Evolutionary conservation across 2,888 invertebrate species (phyloP), one percentile per base, ranked within the genome.

Genomic region (Drosophila buzzatii): DNA sequence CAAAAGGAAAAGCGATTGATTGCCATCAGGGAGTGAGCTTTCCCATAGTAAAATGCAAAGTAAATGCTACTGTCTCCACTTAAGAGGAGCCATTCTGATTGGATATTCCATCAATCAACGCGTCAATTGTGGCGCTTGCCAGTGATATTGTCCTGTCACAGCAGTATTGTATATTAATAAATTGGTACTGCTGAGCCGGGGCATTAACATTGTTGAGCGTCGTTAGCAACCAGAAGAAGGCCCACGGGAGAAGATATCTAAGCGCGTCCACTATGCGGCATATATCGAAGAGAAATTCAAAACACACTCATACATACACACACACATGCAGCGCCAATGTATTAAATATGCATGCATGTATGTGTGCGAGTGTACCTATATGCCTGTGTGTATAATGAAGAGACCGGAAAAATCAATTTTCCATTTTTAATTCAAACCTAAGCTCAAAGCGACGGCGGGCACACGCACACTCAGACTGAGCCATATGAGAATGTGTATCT

Each of bases 141-240:
- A 95, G 95, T 96, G 95, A 97, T 97, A 97, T 98, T 98, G 97
- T 98, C 97, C 97, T 97, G 97, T 97, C 97, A 97, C 97, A 97
- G 97, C 97, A 97, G 97, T 97, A 97, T 96, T 95, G 94, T 94
- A 94, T 76, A 73, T 80, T 75, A 92, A 85, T 73, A 76, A 93
- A 88, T 93, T 93, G 94, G 95, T 97, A 97, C 97, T 97, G 97
- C 96, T 97, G 97, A 95, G 95, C 95, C 96, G 95, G 97, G 97
- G 97, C 97, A 97, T 97, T 95, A 95, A 94, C 95, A 95, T 94
- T 94, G 95, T 94, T 91, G 86, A 89, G 90, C 85, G 91, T 81
- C 85, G 59, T 44, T 79, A 83, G 71, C 89, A 83, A 79, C 89
- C 65, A 59, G 27, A 62, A 61, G 59, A 33, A 62, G 56, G 57